Evolutionary conservation across 1,140 invertebrate genomes (phyloP), one percentile per base, ranked within the genome.

Genomic region (Schlechtendalia chinensis): DNA sequence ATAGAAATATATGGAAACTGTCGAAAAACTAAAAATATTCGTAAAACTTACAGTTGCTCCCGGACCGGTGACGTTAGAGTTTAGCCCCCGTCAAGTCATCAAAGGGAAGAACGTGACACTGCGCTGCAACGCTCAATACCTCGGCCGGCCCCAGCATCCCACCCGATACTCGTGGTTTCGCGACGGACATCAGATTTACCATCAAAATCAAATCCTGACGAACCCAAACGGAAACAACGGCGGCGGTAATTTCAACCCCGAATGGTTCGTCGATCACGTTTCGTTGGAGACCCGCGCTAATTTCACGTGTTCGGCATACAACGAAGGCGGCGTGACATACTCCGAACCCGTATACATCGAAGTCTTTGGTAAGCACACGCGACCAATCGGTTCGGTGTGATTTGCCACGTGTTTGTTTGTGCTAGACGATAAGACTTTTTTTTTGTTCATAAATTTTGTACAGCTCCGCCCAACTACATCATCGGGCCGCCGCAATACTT

Each of bases 381-480:
- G 47, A 12, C 12, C 1, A 1, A 1, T 10, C 47, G 17, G 8
- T 3, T 22, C n/a, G n/a, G n/a, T n/a, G n/a, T n/a, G n/a, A n/a
- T n/a, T n/a, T n/a, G n/a, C n/a, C n/a, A n/a, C n/a, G n/a, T n/a
- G n/a, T n/a, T n/a, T n/a, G n/a, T n/a, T n/a, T n/a, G n/a, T n/a
- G n/a, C n/a, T n/a, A n/a, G n/a, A n/a, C n/a, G n/a, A n/a, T n/a
- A n/a, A n/a, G n/a, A n/a, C n/a, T n/a, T n/a, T n/a, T n/a, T n/a
- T n/a, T n/a, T n/a, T n/a, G n/a, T n/a, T n/a, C n/a, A n/a, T n/a
- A n/a, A n/a, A n/a, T n/a, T 84, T 88, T 56, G 61, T 53, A 59
- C 87, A 92, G 94, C 93, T 58, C 91, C 93, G 16, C 95, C 94
- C 24, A 90, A 91, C 69, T 95, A 96, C 85, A 96, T 96, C 82